A percentile compares a stretch with the other conserved stretches of the same genome.
Evolutionary conservation across 2,113 vertebrate species (phyloP).

Genomic region (Theropithecus gelada): DNA sequence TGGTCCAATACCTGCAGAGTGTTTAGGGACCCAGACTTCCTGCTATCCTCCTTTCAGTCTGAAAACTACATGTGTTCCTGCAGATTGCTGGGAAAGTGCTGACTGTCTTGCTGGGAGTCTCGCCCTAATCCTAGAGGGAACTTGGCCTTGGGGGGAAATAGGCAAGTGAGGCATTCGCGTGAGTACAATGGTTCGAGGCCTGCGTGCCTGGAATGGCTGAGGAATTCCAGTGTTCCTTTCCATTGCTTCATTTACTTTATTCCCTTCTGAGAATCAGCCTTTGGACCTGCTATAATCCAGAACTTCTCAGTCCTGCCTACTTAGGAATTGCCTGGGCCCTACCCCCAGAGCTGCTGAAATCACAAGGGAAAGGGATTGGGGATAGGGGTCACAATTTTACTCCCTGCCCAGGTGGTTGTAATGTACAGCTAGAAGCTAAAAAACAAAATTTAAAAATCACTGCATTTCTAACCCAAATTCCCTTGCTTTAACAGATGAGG

Average conservation of each 20-base stretch:
- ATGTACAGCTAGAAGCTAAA: background rate
- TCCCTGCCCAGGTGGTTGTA: background rate
- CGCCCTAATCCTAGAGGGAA: background rate
- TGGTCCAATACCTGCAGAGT: background rate
- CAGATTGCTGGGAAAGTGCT: background rate
- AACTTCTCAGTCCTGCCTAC: background rate
- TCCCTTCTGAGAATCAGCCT: background rate
- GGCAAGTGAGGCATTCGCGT: background rate
- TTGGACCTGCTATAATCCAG: background rate
- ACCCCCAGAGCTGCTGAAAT: background rate
- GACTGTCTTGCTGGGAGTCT: background rate
- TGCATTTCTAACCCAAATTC: background rate
- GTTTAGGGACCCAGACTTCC: background rate
- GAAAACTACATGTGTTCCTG: background rate
- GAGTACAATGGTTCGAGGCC: background rate
- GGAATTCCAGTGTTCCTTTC: background rate
- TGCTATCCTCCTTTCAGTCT: background rate
- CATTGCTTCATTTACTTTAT: rapidly evolving
- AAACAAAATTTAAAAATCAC: background rate
- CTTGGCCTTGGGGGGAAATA: background rate
- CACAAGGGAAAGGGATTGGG: background rate
- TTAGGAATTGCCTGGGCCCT: background rate
- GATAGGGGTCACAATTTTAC: background rate
- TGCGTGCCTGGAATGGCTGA: background rate
- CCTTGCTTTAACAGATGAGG: background rate